A percentile compares a stretch with the other conserved stretches of the same genome.
phyloP scores from a whole-genome alignment of 2,888 invertebrate species.

The Pseudococcus longispinus region DNA sequence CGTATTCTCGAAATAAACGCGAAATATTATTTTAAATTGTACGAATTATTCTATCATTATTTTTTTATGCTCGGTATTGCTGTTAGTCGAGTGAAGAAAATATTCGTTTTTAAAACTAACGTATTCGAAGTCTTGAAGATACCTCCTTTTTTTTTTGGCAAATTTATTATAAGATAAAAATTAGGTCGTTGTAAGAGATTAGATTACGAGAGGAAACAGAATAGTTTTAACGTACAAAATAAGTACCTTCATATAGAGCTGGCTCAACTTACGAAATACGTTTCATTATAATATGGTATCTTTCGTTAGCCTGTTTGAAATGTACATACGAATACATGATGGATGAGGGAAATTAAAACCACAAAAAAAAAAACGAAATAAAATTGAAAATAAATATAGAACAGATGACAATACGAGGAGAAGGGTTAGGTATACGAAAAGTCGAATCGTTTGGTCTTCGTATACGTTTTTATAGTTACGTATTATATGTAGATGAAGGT shows the following conservation, averaged over 20 bases:
- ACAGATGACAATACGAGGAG: not conserved
- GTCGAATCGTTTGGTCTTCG: not conserved
- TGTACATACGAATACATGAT: not conserved
- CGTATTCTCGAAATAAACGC: not conserved
- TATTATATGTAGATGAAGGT: not conserved
- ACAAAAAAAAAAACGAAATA: not conserved
- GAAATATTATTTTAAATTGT: not conserved
- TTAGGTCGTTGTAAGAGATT: constrained; percentile 1
- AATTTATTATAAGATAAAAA: constrained; percentile 3
- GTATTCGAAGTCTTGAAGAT: not conserved
- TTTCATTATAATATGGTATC: not conserved
- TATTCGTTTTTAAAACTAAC: not conserved
- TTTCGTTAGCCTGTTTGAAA: not conserved
- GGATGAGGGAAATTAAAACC: not conserved
- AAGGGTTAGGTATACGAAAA: not conserved
- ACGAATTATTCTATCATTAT: not conserved
- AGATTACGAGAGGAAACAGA: constrained; percentile 10
- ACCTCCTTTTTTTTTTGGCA: not conserved
- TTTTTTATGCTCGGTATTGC: not conserved
- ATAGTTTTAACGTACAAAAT: not conserved
- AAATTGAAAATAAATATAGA: not conserved
- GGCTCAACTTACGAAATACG: not conserved
- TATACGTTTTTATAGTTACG: not conserved
- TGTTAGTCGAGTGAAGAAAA: not conserved
- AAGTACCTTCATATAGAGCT: not conserved